Evolutionary conservation across 1,140 invertebrate genomes (phyloP), one percentile per base, ranked within the genome.

Genomic region (Sycophaga agraensis): DNA sequence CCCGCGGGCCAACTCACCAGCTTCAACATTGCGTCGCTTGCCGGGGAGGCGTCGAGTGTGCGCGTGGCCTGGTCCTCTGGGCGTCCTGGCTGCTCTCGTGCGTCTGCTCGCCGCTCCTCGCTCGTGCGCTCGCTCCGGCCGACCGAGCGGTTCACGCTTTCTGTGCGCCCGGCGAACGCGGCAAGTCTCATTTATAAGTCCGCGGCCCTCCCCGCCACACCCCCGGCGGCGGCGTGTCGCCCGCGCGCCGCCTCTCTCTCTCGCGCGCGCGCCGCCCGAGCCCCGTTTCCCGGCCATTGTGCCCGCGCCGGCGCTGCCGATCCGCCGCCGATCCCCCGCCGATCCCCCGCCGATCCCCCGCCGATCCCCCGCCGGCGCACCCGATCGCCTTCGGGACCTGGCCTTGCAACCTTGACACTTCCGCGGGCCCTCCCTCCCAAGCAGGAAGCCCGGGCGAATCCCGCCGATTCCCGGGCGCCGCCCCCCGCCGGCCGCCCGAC

Each of bases 141-240:
- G 66, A 55, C 50, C 67, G 63, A 55, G 67, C 66, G 67, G 68
- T 69, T 70, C 63, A 64, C 53, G 54, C 62, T 68, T 69, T 73
- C 59, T 75, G 71, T 75, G 70, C 73, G 73, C 74, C 74, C 71
- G 74, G 76, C 70, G 76, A 75, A 79, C 69, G 73, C 69, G 64
- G 66, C 65, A 66, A 72, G 72, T 74, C 68, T 68, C 72, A 72
- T 78, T 79, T 79, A 79, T 77, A 78, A 69, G 67, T 63, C 64
- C 21, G 71, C 59, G 17, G 67, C 53, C 46, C 67, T 69, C 68
- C 71, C 68, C 67, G 73, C 70, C 73, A 70, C 66, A 68, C 74
- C 72, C 73, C 69, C 70, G 21, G 60, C 59, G 34, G 56, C 34
- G n/a, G 28, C 57, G 31, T 11, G 26, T 7, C 46, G 46, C 17